Percentiles rank a stretch among this genome's conserved stretches.
Conservation (phyloP, 2,888 invertebrate genomes). For the Rugalucina vietnamica region DNA sequence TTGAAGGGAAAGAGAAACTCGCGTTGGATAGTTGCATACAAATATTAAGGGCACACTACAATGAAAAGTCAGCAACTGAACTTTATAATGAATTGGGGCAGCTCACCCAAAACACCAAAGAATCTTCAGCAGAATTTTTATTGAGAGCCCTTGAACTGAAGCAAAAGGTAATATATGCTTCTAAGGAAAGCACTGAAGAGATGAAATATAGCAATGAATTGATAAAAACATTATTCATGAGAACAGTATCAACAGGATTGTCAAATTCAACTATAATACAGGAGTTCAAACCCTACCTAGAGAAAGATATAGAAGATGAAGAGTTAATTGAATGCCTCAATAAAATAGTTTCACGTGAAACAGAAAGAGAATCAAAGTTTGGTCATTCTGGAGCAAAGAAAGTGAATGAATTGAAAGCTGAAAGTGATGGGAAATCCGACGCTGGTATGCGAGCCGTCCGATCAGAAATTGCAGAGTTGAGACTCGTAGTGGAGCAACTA, state of each 20-base stretch:
- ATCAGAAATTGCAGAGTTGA: not conserved
- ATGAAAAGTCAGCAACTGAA: constrained; percentile 32
- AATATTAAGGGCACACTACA: constrained; percentile 21
- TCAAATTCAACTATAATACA: not conserved
- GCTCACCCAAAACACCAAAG: constrained; percentile 12
- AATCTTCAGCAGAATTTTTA: constrained; percentile 20
- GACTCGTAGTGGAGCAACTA: not conserved
- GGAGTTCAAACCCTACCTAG: constrained; percentile 17
- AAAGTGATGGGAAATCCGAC: not conserved
- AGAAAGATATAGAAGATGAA: constrained; percentile 1
- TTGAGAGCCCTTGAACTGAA: constrained; percentile 22
- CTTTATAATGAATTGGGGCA: constrained; percentile 27
- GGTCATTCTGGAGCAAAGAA: not conserved
- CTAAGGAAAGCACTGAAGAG: constrained; percentile 10
- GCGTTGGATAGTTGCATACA: not conserved
- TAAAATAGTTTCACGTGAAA: constrained; percentile 12
- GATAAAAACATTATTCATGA: constrained; percentile 9
- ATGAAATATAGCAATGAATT: constrained; percentile 19
- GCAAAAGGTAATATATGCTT: constrained; percentile 19
- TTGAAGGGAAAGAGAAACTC: not conserved
- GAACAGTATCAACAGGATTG: constrained; percentile 17
- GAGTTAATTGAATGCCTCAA: constrained; percentile 13
- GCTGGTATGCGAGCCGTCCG: not conserved
- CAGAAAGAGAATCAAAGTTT: constrained; percentile 15
- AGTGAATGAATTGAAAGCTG: not conserved